Conservation (phyloP, 2,888 invertebrate species). For the Coenonympha glycerion region DNA sequence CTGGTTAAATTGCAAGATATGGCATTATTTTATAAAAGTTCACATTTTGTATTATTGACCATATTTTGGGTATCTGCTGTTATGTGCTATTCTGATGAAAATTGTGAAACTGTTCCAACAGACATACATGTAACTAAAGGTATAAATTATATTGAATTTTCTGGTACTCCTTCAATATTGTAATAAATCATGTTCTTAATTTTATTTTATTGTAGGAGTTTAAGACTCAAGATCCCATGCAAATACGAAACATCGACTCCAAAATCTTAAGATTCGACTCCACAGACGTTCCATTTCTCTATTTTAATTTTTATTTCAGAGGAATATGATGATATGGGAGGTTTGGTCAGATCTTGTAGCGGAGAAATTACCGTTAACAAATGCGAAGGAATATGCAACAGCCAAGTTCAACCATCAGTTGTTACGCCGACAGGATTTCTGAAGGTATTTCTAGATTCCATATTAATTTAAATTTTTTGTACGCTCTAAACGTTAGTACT, state of each 20-base stretch:
- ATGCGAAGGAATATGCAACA: slow-evolving; percentile 94
- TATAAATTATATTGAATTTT: slow-evolving; percentile 38
- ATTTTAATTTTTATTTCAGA: slow-evolving; percentile 68
- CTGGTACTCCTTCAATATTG: not conserved
- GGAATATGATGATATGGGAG: slow-evolving; percentile 91
- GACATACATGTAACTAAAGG: slow-evolving; percentile 92
- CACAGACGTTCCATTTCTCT: not conserved
- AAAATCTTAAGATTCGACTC: no score
- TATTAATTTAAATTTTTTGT: no score
- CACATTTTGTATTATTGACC: slow-evolving; percentile 25
- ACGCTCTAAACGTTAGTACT: no score
- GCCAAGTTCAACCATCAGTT: slow-evolving; percentile 94
- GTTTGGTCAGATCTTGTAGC: slow-evolving; percentile 88
- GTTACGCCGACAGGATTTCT: slow-evolving; percentile 91
- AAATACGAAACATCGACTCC: no score
- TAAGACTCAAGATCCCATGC: not conserved
- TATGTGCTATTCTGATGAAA: slow-evolving; percentile 75
- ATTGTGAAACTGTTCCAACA: slow-evolving; percentile 89
- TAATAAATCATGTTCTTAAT: not conserved
- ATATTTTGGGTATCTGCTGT: slow-evolving; percentile 26
- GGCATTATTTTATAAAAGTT: slow-evolving; percentile 11
- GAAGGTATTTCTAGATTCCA: no score
- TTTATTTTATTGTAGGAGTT: not conserved
- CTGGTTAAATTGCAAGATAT: slow-evolving; percentile 14
- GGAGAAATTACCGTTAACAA: slow-evolving; percentile 93